A percentile compares a stretch with the other conserved stretches of the same genome.
Conservation (phyloP, 1,140 invertebrate species). For the Orius insidiosus region DNA sequence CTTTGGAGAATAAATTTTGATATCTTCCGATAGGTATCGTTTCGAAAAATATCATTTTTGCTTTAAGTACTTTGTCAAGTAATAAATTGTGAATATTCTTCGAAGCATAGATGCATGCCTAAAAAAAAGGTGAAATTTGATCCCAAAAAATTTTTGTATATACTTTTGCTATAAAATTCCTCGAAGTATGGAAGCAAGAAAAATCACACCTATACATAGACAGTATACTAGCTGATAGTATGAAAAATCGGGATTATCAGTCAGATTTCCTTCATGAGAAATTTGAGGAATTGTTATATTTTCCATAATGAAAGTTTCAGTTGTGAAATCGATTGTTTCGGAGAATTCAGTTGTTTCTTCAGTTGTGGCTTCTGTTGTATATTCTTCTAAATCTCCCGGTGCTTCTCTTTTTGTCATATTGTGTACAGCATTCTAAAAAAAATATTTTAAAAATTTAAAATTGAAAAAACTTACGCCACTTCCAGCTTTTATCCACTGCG, state of each 20-base stretch:
- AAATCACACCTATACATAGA: constrained; percentile 30
- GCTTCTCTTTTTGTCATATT: constrained; percentile 1
- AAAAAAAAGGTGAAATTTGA: constrained; percentile 17
- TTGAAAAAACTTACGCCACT: constrained; percentile 25
- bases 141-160: constrained; percentile 11
- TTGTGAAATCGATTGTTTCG: background rate
- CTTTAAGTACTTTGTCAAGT: constrained; percentile 32
- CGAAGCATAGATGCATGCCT: constrained; percentile 41
- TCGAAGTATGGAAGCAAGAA: constrained; percentile 35
- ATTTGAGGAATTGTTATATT: background rate
- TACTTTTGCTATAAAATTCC: constrained; percentile 37
- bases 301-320: background rate
- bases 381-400: background rate
- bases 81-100: constrained; percentile 40
- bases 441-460: no score
- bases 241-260: constrained; percentile 31
- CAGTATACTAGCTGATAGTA: constrained; percentile 35
- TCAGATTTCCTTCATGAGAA: constrained; percentile 25
- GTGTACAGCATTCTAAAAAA: background rate
- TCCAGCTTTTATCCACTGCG: constrained; percentile 39
- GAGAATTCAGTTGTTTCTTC: background rate
- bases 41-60: constrained; percentile 41
- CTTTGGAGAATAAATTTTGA: constrained; percentile 44
- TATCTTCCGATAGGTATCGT: constrained; percentile 41
- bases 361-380: background rate